A percentile compares a stretch with the other conserved stretches of the same genome.
phyloP scores from a whole-genome alignment of 2,113 vertebrate genomes.

The Baryphthengus martii region DNA sequence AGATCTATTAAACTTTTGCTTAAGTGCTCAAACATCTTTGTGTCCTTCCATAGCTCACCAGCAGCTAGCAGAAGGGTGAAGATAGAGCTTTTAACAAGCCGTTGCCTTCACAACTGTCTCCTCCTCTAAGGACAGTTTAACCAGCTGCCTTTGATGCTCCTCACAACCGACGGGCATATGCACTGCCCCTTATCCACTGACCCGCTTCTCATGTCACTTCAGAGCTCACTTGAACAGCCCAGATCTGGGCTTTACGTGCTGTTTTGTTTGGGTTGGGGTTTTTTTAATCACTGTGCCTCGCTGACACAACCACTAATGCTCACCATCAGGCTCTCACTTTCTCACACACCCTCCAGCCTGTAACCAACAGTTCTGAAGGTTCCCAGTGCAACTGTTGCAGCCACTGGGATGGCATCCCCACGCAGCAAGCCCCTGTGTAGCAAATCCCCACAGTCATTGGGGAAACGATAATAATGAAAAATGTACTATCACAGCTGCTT shows the following conservation, averaged over 20 bases:
- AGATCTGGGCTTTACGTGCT: neutral
- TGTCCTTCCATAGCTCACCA: neutral
- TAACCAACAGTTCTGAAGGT: neutral
- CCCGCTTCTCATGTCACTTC: neutral
- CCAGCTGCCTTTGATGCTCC: neutral
- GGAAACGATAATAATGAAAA: neutral
- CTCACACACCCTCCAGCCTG: neutral
- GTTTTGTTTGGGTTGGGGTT: no score
- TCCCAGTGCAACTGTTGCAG: neutral
- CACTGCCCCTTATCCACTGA: neutral
- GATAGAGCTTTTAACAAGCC: neutral
- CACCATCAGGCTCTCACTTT: neutral
- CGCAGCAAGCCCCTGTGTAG: rapidly evolving
- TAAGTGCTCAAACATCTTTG: neutral
- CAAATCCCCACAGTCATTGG: neutral
- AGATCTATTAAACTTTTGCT: neutral
- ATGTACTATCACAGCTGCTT: neutral
- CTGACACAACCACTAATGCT: neutral
- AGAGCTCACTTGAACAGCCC: neutral
- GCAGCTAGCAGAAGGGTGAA: neutral
- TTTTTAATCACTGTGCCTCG: neutral
- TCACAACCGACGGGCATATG: neutral
- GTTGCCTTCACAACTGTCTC: neutral
- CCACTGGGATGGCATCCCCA: neutral
- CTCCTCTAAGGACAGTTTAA: neutral